A percentile compares a stretch with the other conserved stretches of the same genome.
These are phyloP conservation scores for Lithophane leautieri DNA, from an alignment of 2,888 invertebrate genomes.

Conservation along the genomic window DNA sequence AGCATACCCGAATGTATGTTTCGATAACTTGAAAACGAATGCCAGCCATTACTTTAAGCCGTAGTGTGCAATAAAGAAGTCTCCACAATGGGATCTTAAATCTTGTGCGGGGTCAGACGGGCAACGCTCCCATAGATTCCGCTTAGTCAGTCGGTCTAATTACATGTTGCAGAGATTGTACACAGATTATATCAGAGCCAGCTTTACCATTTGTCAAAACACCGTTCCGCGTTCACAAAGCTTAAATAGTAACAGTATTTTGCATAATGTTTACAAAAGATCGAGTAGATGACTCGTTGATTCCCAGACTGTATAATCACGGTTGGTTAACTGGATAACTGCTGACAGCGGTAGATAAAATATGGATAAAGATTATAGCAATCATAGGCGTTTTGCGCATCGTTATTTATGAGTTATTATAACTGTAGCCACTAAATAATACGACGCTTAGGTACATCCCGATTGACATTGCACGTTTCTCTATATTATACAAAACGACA, in stretches of 20 bases:
- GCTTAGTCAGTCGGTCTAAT: slow-evolving; percentile 83
- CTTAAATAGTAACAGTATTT: slow-evolving; percentile 66
- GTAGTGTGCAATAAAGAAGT: slow-evolving; percentile 77
- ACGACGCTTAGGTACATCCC: slow-evolving; percentile 13
- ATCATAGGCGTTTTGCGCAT: slow-evolving; percentile 60
- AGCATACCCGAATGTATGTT: slow-evolving; percentile 69
- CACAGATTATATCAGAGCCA: slow-evolving; percentile 74
- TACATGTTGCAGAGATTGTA: slow-evolving; percentile 74
- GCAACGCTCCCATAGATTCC: slow-evolving; percentile 79
- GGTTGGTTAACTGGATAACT: slow-evolving; percentile 66
- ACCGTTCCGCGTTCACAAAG: slow-evolving; percentile 62
- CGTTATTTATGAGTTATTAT: slow-evolving; percentile 61
- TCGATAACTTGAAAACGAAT: slow-evolving; percentile 74
- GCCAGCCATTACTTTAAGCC: slow-evolving; percentile 74
- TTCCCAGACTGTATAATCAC: slow-evolving; percentile 71
- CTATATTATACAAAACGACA: slow-evolving; percentile 46
- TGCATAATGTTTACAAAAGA: slow-evolving; percentile 68
- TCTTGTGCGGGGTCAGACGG: slow-evolving; percentile 73
- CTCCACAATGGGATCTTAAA: slow-evolving; percentile 77
- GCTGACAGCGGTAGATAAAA: slow-evolving; percentile 69
- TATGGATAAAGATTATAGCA: slow-evolving; percentile 68
- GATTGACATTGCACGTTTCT: slow-evolving; percentile 39
- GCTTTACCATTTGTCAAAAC: slow-evolving; percentile 78
- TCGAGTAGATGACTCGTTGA: slow-evolving; percentile 65
- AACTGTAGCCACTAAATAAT: slow-evolving; percentile 52